Conservation (phyloP, 1,140 invertebrate genomes). For the Drosophila takahashii region DNA sequence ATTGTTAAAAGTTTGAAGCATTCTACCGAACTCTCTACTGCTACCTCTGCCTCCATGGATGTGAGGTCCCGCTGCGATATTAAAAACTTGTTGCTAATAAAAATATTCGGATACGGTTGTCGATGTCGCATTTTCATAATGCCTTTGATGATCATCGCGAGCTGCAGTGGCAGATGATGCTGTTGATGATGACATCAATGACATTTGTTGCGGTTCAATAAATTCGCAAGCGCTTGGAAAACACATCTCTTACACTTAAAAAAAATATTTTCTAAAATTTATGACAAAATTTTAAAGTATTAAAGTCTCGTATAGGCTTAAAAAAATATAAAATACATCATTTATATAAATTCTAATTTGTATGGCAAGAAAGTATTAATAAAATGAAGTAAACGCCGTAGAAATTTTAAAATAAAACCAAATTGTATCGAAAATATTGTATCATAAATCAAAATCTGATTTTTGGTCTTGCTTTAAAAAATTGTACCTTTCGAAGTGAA, state of each 20-base stretch:
- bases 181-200: slow-evolving; percentile 72
- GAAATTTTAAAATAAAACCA: too few relatives aligned
- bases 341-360: too few relatives aligned
- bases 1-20: slow-evolving; percentile 66
- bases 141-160: slow-evolving; percentile 25
- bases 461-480: too few relatives aligned
- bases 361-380: too few relatives aligned
- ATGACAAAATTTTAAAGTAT: too few relatives aligned
- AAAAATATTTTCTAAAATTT: too few relatives aligned
- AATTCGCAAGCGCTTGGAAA: slow-evolving; percentile 69
- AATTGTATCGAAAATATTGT: too few relatives aligned
- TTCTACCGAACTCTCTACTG: slow-evolving; percentile 41
- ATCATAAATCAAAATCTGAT: too few relatives aligned
- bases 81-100: slow-evolving; percentile 83
- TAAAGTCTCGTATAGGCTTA: too few relatives aligned
- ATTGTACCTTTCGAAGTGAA: too few relatives aligned
- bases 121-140: slow-evolving; percentile 40
- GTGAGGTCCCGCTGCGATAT: slow-evolving; percentile 68
- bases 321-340: too few relatives aligned
- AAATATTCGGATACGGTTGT: slow-evolving; percentile 58
- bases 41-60: slow-evolving; percentile 19
- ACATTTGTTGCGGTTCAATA: slow-evolving; percentile 83
- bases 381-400: too few relatives aligned
- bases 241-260: background rate
- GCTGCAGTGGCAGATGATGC: slow-evolving; percentile 40